Evolutionary conservation across 1,140 invertebrate species (phyloP).

Genomic region (Lethrus apterus): DNA sequence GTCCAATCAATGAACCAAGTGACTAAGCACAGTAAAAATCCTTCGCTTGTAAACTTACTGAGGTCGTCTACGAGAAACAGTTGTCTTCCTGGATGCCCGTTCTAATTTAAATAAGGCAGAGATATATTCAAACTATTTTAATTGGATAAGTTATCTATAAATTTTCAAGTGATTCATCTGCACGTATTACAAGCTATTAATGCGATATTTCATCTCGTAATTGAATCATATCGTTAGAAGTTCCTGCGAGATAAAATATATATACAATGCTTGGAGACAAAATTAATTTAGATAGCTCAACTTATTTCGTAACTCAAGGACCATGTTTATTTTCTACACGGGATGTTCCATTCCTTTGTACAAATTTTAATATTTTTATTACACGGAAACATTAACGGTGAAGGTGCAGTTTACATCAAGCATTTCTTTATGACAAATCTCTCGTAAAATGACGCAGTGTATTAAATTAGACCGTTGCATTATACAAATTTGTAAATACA

Average conservation of each 20-base stretch:
- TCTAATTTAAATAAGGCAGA: constrained; percentile 11
- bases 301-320: no score
- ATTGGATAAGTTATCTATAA: constrained; percentile 9
- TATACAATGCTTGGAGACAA: no score
- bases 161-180: background rate
- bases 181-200: background rate
- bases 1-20: constrained; percentile 22
- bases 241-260: no score
- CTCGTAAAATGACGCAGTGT: background rate
- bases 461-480: background rate
- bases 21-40: constrained; percentile 13
- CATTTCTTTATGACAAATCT: background rate
- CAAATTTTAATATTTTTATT: no score
- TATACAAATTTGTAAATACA: background rate
- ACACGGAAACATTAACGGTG: no score
- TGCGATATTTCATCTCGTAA: background rate
- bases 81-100: constrained; percentile 11
- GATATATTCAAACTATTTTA: constrained; percentile 12
- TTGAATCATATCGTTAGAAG: background rate
- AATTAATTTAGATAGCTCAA: no score
- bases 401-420: no score
- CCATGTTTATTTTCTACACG: no score
- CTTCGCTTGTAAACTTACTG: background rate
- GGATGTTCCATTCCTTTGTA: no score
- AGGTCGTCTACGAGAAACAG: constrained; percentile 1